Evolutionary conservation across 2,888 invertebrate genomes (phyloP), one percentile per base, ranked within the genome.

Genomic region (Drosophila anomelani): DNA sequence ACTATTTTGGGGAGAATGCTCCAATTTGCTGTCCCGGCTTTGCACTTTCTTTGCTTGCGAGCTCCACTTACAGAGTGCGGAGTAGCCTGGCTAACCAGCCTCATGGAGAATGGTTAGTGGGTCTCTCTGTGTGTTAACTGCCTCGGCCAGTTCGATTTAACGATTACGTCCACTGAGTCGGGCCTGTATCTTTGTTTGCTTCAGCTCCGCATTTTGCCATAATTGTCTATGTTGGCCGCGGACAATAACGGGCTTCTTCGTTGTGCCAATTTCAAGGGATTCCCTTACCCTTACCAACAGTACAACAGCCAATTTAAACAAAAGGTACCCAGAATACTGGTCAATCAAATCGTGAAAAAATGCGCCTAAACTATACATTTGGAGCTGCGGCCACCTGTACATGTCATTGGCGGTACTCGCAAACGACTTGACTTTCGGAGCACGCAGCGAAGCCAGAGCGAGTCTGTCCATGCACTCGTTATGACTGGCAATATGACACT

Each of bases 401-500:
- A 74, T 57, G 36, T 66, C 76, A 63, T 36, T 34, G 34, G 51
- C 26, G 26, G 51, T 54, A 43, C 39, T 47, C 57, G 43, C 49
- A 53, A 67, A 53, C 51, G 26, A 51, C 46, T 81, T 74, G 64
- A 64, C 49, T 76, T 78, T 77, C 62, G 59, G 47, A 57, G 67
- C 69, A 79, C 81, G 77, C 77, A 79, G 67, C 49, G 38, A n/a
- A 57, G 41, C 53, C 62, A 63, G 13, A 38, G 29, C 38, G 26
- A 26, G 46, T 56, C 68, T 68, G 43, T 71, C 39, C 43, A 51
- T 38, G 61, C 49, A 53, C 72, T 54, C 64, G 47, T 64, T 76
- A 59, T 71, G 64, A 67, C 64, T 75, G 71, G 72, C 80, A 75
- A 80, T 78, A 78, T 76, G 85, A 78, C 73, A 81, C 71, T 74